These are phyloP conservation scores for Eidolon dupreanum DNA, from an alignment of 2,797 vertebrate species.

Conservation along the genomic window DNA sequence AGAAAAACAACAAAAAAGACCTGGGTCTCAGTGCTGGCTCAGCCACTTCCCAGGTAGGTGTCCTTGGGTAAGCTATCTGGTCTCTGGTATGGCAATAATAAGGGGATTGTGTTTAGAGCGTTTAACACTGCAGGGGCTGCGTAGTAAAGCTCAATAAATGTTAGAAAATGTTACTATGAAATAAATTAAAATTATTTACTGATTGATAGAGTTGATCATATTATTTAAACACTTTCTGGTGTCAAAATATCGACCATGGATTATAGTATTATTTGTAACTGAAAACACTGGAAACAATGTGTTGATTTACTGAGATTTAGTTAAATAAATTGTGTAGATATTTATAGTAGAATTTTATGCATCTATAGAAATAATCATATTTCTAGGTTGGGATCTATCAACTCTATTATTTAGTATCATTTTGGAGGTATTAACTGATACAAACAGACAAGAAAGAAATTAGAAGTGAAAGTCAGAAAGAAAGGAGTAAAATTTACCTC, in stretches of 20 bases:
- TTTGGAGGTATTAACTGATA: constrained; percentile 14
- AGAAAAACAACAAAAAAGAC: neutral
- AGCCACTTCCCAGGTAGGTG: neutral
- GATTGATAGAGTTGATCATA: neutral
- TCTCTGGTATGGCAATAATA: neutral
- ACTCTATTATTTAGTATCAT: neutral
- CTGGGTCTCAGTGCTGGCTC: neutral
- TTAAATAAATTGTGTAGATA: neutral
- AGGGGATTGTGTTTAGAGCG: neutral
- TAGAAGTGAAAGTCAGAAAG: neutral
- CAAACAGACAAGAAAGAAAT: neutral
- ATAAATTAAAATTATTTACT: neutral
- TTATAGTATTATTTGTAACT: neutral
- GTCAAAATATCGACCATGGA: neutral
- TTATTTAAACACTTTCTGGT: neutral
- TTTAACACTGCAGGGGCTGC: neutral
- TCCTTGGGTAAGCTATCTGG: neutral
- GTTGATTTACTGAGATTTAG: neutral
- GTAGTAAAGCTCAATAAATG: neutral
- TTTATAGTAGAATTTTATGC: constrained; percentile 10
- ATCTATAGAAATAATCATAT: neutral
- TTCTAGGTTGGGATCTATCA: neutral
- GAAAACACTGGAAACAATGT: neutral
- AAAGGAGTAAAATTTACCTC: neutral
- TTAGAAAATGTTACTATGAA: neutral